A percentile compares a stretch with the other conserved stretches of the same genome.
Conservation (phyloP, 2,888 invertebrate species). For the Morpho deidamia region DNA sequence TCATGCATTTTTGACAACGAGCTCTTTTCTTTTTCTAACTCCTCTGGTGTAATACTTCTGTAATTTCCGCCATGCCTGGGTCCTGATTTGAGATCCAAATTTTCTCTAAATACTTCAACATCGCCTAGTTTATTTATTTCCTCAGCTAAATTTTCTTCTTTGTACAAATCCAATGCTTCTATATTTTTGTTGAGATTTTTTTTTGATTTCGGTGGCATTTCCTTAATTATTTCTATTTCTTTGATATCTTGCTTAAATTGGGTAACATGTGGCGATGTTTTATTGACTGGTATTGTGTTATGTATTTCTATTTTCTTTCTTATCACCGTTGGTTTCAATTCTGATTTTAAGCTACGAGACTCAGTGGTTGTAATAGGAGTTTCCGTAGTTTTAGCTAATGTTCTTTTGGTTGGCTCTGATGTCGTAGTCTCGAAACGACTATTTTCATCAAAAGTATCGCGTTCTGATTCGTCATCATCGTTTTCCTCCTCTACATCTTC, state of each 20-base stretch:
- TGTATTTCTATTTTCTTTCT: constrained; percentile 65
- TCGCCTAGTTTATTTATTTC: constrained; percentile 62
- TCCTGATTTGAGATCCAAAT: constrained; percentile 47
- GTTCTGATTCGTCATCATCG: constrained; percentile 24
- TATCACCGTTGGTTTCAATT: constrained; percentile 46
- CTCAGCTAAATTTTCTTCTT: constrained; percentile 62
- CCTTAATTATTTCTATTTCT: constrained; percentile 65
- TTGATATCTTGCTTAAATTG: constrained; percentile 66
- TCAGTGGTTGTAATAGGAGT: constrained; percentile 45
- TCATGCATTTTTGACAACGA: background rate
- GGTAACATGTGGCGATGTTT: constrained; percentile 51
- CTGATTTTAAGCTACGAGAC: constrained; percentile 32
- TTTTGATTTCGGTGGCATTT: constrained; percentile 40
- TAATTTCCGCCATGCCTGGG: constrained; percentile 72
- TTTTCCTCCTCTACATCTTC: constrained; percentile 31
- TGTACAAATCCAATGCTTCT: constrained; percentile 55
- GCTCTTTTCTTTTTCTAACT: constrained; percentile 28
- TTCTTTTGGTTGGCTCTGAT: constrained; percentile 52
- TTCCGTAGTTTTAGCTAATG: constrained; percentile 51
- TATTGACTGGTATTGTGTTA: constrained; percentile 55
- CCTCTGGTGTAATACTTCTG: constrained; percentile 38
- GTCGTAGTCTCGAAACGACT: constrained; percentile 35
- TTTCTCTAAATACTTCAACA: constrained; percentile 62
- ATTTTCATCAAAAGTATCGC: constrained; percentile 10
- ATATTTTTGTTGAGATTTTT: constrained; percentile 42